phyloP scores from a whole-genome alignment of 2,888 invertebrate genomes.

The Stenoptilia bipunctidactyla region DNA sequence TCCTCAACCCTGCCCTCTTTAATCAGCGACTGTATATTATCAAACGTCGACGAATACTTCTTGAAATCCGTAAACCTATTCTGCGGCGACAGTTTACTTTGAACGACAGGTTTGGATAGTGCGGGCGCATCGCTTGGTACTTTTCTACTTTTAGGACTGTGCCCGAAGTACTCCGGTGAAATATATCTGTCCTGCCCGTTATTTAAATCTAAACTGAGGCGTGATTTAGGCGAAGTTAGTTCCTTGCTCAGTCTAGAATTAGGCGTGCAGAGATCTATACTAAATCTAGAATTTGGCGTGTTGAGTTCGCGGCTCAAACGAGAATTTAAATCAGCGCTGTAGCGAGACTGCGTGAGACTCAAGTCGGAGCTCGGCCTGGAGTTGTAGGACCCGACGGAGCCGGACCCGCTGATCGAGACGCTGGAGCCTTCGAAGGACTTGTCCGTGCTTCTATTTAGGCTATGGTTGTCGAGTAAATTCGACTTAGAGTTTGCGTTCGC shows the following conservation, averaged over 20 bases:
- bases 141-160: constrained; percentile 63
- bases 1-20: constrained; percentile 77
- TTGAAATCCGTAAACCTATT: constrained; percentile 74
- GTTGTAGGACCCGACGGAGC: constrained; percentile 71
- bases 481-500: constrained; percentile 52
- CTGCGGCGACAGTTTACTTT: constrained; percentile 65
- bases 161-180: constrained; percentile 53
- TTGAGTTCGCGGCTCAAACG: constrained; percentile 70
- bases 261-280: constrained; percentile 76
- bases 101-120: constrained; percentile 36
- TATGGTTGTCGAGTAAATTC: constrained; percentile 53
- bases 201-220: constrained; percentile 73
- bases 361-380: constrained; percentile 75
- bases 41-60: constrained; percentile 82
- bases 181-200: constrained; percentile 62
- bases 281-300: constrained; percentile 76
- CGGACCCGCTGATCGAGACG: constrained; percentile 62
- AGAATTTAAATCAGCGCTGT: constrained; percentile 69
- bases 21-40: constrained; percentile 80
- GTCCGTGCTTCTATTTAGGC: constrained; percentile 58
- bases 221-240: constrained; percentile 72
- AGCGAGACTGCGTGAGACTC: constrained; percentile 71
- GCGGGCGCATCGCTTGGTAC: constrained; percentile 37
- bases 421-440: constrained; percentile 62
- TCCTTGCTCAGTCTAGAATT: constrained; percentile 71